Conservation (phyloP, 64 coral and sea anemone species). For the Actinia tenebrosa region DNA sequence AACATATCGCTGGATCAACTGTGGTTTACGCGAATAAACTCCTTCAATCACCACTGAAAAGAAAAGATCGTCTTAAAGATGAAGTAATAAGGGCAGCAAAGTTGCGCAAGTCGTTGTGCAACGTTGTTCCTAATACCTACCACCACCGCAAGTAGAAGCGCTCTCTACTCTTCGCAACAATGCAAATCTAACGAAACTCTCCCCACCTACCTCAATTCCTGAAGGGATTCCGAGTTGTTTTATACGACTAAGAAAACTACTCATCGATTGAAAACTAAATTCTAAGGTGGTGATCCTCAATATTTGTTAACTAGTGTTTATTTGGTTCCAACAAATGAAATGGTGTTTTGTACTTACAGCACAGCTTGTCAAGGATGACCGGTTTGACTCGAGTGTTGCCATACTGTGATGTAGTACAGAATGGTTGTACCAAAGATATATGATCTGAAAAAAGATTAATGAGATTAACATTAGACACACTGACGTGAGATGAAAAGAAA, state of each 20-base stretch:
- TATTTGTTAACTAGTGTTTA: no score
- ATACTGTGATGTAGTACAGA: conserved; percentile 76
- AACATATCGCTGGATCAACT: conserved; percentile 63
- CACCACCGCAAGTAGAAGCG: no score
- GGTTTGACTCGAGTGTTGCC: conserved; percentile 80
- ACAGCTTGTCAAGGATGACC: conserved; percentile 79
- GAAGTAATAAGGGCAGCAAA: no score
- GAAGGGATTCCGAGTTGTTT: no score
- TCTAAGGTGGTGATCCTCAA: no score
- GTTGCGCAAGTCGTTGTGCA: no score
- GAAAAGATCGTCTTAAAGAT: background rate
- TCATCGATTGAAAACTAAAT: no score
- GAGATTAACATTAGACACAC: background rate
- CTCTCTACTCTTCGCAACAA: no score
- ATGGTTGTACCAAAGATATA: conserved; percentile 66
- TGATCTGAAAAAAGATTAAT: conserved; percentile 45
- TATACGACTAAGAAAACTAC: no score
- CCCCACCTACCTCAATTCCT: no score
- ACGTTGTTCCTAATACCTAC: no score
- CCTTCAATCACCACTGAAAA: conserved; percentile 52
- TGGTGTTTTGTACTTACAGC: background rate
- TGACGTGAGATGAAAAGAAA: background rate
- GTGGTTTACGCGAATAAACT: conserved; percentile 77
- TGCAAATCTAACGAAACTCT: no score
- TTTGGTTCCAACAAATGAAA: background rate